Evolutionary conservation across 2,797 vertebrate species (phyloP), one percentile per base, ranked within the genome.

Genomic region (Petrocephalus sullivani): DNA sequence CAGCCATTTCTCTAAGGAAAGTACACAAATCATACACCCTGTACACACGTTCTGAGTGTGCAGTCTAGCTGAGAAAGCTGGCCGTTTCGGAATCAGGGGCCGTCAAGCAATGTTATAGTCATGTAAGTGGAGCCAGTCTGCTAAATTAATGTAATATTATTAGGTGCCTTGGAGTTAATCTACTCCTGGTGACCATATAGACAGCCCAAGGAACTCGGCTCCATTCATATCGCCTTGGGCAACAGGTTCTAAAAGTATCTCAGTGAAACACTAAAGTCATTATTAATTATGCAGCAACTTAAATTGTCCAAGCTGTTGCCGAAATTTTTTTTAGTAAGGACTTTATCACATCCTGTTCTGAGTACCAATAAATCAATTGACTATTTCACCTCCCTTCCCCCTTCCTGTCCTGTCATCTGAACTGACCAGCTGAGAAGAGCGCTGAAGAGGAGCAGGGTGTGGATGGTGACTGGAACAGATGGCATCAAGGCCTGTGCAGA

Each of bases 271-370:
- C 41, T 49, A 81, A 81, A 49, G 19, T 37, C 19, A n/a, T 49
- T 81, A 81, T 81, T 81, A 81, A 81, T 81, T n/a, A 49, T 81
- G 75, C 75, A 81, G 75, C 19, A 49, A 7, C 75, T 37, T 49
- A 81, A 21, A 46, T 81, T 7, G 3, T 49, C 75, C 41, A 46
- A 81, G 41, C 41, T 49, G 46, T 41, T 81, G 8, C n/a, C 19
- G 7, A 81, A 78, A 81, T n/a, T n/a, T 81, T 81, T 4, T 49
- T 46, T 49, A 81, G 41, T n/a, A 9, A 3, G 71, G 37, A n/a
- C 8, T 16, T 81, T 8, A 81, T 81, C 75, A 49, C 75, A 81
- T 49, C 41, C 75, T 49, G 37, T 81, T 49, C 75, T n/a, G 75
- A 81, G 8, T 49, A 81, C 16, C 75, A 81, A 49, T 46, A 81